Base-by-base conservation (phyloP, 1,140 invertebrate genomes). In the Drosophila dunni region DNA sequence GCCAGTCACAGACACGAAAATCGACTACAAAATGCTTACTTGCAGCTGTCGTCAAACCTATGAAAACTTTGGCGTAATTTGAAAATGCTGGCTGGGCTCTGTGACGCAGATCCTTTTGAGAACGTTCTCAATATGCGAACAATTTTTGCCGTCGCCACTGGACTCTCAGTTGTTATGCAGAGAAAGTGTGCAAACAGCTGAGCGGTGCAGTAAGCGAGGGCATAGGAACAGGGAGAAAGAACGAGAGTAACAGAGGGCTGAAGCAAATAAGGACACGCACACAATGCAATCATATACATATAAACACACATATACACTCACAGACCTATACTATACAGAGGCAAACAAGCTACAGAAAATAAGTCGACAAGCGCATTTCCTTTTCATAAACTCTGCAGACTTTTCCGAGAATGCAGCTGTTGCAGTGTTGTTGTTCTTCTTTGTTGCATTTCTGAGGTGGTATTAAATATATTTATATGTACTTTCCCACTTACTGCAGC, bases 61-160 rank as follows among this genome's bases (percentile, higher is more conserved):
- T 46, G 50, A 67, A 58, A 46, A 45, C 48, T 40, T 48, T 51
- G 38, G 38, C 15, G 48, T 38, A 70, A 54, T 29, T 13, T 67
- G 51, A 48, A 53, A 42, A 53, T 65, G n/a, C 40, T 13, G 13
- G 20, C n/a, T 46, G 20, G 44, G 34, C 62, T 53, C 29, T 76
- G 48, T 80, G 79, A 78, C 69, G 66, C 72, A 86, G 79, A 69
- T 78, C 76, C 76, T 79, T 29, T 75, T 89, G 77, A 89, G 63
- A 69, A 83, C 63, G 77, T 62, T 64, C 44, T 29, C 50, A 65
- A 45, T 71, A 69, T 73, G 70, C 63, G 24, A 56, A 79, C 58
- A 48, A 62, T 46, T 62, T 65, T 53, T 62, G 51, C 24, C 24
- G 24, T 29, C 24, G 24, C 24, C 4, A 65, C 40, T 50, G 50